Base-by-base conservation (phyloP, 2,888 invertebrate genomes). In the Parascotia fuliginaria region DNA sequence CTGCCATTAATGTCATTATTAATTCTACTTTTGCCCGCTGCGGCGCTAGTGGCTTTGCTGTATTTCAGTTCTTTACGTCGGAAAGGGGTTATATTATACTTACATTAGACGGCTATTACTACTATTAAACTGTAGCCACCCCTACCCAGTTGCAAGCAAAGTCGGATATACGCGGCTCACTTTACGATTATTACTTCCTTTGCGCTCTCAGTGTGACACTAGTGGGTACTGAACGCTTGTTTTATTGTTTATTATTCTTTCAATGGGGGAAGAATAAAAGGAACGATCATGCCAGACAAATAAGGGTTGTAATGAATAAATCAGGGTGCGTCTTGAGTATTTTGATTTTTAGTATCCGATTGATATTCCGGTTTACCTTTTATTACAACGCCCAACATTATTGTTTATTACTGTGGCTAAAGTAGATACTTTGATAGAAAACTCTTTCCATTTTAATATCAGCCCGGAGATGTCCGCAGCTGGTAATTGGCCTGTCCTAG, bases 171-270 rank as follows among this genome's bases (percentile, higher is more conserved):
- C 80, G 75, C 76, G 73, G 75, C 71, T 74, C 81, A 80, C 74
- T 85, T 85, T 85, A 85, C 78, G 85, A 83, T 83, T 85, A 85
- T 85, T 83, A 75, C 83, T 83, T 84, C 84, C 85, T 76, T 68
- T 73, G 73, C 74, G 75, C 79, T 69, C 74, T 68, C 69, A 41
- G 39, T 63, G 72, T 73, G 75, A 73, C 75, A 73, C 74, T 71
- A 73, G 69, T 70, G 71, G 66, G 60, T 54, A 54, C 60, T 70
- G 68, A 65, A 72, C 58, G 66, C 58, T 65, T 68, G 72, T 76
- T 77, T 81, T 79, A 80, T 81, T 82, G 75, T 79, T 68, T 68
- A 67, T 65, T 63, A 77, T 79, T 70, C 75, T 73, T 81, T 68
- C 70, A 70, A 65, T 55, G 56, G 45, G 44, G 44, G 19, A 12